phyloP scores from a whole-genome alignment of 2,888 invertebrate genomes.

The Eumacrocentrus americanus region DNA sequence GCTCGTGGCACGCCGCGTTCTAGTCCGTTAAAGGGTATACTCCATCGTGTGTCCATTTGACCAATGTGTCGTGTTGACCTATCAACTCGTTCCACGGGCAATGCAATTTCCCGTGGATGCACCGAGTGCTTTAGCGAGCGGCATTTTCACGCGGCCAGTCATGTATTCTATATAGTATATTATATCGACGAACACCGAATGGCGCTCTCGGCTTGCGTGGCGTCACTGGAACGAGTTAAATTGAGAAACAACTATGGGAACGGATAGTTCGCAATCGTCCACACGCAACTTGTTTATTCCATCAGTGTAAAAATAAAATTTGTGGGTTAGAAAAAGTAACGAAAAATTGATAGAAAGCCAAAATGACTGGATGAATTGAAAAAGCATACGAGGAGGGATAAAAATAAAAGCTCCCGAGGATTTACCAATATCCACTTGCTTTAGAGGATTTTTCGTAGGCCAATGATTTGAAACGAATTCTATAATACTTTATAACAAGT shows the following conservation, averaged over 20 bases:
- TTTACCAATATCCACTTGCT: not conserved
- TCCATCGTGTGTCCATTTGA: slow-evolving; percentile 8
- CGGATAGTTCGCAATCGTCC: not conserved
- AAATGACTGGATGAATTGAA: too few relatives aligned
- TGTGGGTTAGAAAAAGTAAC: too few relatives aligned
- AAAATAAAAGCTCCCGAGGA: not conserved
- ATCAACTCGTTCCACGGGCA: slow-evolving; percentile 15
- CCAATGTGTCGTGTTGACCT: slow-evolving; percentile 18
- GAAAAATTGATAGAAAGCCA: not conserved
- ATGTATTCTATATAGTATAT: slow-evolving; percentile 7
- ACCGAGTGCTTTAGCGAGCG: slow-evolving; percentile 3
- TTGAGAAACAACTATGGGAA: not conserved
- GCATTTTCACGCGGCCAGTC: slow-evolving; percentile 8
- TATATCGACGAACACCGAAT: slow-evolving; percentile 1
- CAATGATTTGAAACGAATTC: slow-evolving; percentile 2
- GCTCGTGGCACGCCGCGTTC: too few relatives aligned
- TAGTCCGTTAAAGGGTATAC: not conserved
- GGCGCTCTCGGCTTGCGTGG: slow-evolving; percentile 1
- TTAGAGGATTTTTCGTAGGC: not conserved
- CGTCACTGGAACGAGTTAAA: slow-evolving; percentile 7
- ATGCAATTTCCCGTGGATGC: slow-evolving; percentile 22
- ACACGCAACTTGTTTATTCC: too few relatives aligned
- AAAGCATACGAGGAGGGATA: not conserved
- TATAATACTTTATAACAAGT: too few relatives aligned
- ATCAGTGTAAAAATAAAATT: too few relatives aligned